Conservation (phyloP, 1,140 invertebrate species). For the Drosophila pseudoananassae region DNA sequence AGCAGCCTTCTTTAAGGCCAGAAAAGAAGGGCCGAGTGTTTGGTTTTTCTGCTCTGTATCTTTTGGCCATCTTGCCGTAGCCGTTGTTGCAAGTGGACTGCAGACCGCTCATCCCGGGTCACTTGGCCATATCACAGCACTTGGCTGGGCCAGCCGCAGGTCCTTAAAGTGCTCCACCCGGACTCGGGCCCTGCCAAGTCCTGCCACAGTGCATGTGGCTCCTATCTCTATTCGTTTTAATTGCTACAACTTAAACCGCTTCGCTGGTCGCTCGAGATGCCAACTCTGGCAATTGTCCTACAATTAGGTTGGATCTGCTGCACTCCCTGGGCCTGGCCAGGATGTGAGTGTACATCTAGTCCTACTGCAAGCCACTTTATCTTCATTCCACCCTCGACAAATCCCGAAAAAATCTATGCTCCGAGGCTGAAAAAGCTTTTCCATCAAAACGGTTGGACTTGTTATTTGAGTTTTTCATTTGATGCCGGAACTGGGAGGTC, state of each 20-base stretch:
- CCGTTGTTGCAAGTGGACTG: constrained; percentile 60
- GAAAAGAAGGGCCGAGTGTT: no score
- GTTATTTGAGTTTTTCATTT: constrained; percentile 77
- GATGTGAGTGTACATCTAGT: background rate
- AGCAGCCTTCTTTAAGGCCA: constrained; percentile 66
- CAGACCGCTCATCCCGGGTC: constrained; percentile 16
- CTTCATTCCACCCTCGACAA: constrained; percentile 13
- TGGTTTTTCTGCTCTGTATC: background rate
- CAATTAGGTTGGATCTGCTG: constrained; percentile 63
- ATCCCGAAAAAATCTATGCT: constrained; percentile 34
- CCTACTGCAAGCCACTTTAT: constrained; percentile 7
- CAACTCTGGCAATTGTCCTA: constrained; percentile 69
- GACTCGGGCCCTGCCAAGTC: background rate
- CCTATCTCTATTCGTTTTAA: constrained; percentile 71
- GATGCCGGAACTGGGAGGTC: constrained; percentile 16
- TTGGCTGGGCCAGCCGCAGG: constrained; percentile 23
- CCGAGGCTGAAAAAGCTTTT: constrained; percentile 19
- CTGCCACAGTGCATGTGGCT: constrained; percentile 18
- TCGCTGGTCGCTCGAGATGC: constrained; percentile 60
- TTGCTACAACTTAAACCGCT: constrained; percentile 79
- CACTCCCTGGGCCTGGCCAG: background rate
- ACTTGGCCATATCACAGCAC: constrained; percentile 59
- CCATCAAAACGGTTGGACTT: constrained; percentile 40
- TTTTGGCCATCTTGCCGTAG: constrained; percentile 61
- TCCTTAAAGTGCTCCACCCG: constrained; percentile 27